phyloP scores from a whole-genome alignment of 2,888 invertebrate species.

The Dascillus cervinus region DNA sequence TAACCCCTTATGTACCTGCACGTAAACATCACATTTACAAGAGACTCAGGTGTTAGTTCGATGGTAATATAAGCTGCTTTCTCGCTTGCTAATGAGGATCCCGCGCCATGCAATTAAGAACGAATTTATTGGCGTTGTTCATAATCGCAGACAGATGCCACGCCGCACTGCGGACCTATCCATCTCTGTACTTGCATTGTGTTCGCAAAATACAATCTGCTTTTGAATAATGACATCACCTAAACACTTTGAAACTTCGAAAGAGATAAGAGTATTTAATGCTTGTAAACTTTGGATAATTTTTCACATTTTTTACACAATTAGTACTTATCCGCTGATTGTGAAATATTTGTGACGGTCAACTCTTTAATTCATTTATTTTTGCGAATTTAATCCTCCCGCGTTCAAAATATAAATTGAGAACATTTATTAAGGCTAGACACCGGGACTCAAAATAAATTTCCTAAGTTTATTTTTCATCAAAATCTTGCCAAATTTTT shows the following conservation, averaged over 20 bases:
- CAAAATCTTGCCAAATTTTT: too few species aligned
- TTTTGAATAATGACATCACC: slow-evolving; percentile 30
- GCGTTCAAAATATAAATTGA: too few species aligned
- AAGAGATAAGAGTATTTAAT: too few species aligned
- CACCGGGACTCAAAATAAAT: too few species aligned
- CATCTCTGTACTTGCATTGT: slow-evolving; percentile 16
- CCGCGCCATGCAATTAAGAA: slow-evolving; percentile 27
- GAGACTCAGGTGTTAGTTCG: slow-evolving; percentile 16
- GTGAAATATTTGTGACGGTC: too few species aligned
- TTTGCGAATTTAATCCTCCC: too few species aligned
- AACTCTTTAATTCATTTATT: too few species aligned
- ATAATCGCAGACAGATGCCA: slow-evolving; percentile 28
- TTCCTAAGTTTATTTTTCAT: too few species aligned
- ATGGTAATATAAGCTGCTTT: slow-evolving; percentile 14
- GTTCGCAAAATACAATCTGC: slow-evolving; percentile 30
- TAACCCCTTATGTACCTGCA: too few species aligned
- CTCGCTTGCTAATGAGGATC: slow-evolving; percentile 26
- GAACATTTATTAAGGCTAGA: too few species aligned
- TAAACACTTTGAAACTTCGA: slow-evolving; percentile 34
- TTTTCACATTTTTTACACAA: slow-evolving; percentile 13
- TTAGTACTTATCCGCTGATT: too few species aligned
- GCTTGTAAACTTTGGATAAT: slow-evolving; percentile 27
- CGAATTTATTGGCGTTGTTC: slow-evolving; percentile 32
- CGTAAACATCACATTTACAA: slow-evolving; percentile 15
- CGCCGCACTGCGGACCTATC: slow-evolving; percentile 16